Base-by-base conservation (phyloP, 2,797 vertebrate genomes). In the Tenualosa ilisha region DNA sequence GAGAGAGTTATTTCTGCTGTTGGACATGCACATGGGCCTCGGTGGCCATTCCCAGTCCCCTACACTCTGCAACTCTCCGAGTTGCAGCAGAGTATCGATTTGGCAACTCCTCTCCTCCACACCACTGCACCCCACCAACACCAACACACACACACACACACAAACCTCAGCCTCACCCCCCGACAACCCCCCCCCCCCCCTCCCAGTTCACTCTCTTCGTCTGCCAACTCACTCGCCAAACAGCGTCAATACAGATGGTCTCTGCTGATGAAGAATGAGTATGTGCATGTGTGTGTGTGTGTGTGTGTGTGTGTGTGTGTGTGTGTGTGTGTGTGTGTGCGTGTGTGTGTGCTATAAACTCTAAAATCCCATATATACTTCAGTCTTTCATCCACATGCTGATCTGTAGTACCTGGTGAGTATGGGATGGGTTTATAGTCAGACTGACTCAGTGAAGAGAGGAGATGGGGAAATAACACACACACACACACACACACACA, bases 41-140 rank as follows among this genome's bases (percentile, higher is more conserved):
- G 85, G 85, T 83, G 82, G 88, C 53, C 24, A 87, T 89, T 86
- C 91, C 91, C 90, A 89, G 88, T 65, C 91, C 90, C 87, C 87
- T 89, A 89, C 91, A 92, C 89, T 93, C 31, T 31, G 31, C n/a
- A n/a, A n/a, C n/a, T n/a, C 31, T 91, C 82, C 51, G 82, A 84
- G 91, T 89, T 88, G 86, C 89, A 91, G 90, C 86, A 89, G 87
- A 81, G 85, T 92, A 92, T 93, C 90, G 91, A 93, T 93, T 89
- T 92, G 90, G 90, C 91, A 92, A 61, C 17, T 7, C 87, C 86
- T 89, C 84, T 40, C 85, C 26, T 56, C 54, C 81, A 50, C 54
- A 54, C 68, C 37, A 26, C 20, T 63, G 24, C 40, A 49, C 54
- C 56, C 4, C 56, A 20, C 56, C 20, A 3, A 20, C 20, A 20